phyloP scores from a whole-genome alignment of 2,113 vertebrate species.

The Thermophis baileyi region DNA sequence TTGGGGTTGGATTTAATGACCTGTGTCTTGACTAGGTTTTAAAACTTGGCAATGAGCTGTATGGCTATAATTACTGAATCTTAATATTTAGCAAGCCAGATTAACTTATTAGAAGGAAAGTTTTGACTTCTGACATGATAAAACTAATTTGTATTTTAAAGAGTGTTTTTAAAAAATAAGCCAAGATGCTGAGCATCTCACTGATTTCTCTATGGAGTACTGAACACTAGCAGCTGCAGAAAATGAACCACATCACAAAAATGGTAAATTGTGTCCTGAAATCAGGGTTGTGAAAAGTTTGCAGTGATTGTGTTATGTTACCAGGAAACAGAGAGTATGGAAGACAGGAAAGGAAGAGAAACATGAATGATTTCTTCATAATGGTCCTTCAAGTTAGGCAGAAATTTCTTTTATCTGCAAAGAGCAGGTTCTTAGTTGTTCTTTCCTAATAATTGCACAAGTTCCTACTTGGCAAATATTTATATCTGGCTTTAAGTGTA shows the following conservation, averaged over 20 bases:
- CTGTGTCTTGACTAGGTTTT: neutral
- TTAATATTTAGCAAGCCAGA: neutral
- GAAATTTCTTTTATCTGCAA: neutral
- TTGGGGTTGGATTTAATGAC: neutral
- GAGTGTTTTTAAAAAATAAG: conserved; percentile 25
- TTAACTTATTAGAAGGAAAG: neutral
- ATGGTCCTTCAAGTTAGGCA: neutral
- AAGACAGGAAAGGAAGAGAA: neutral
- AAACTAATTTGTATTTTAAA: conserved; percentile 21
- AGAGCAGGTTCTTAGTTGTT: neutral
- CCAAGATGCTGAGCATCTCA: conserved; percentile 33
- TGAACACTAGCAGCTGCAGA: neutral
- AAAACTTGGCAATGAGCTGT: neutral
- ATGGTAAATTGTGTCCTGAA: conserved; percentile 11
- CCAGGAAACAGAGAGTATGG: neutral
- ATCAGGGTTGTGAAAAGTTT: neutral
- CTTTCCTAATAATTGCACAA: neutral
- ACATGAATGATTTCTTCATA: neutral
- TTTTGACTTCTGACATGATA: neutral
- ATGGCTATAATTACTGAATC: neutral
- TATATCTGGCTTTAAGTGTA: neutral
- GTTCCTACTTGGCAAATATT: neutral
- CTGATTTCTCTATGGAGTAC: fast-evolving
- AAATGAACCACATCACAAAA: conserved; percentile 8
- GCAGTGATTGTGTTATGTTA: neutral